A percentile compares a stretch with the other conserved stretches of the same genome.
phyloP scores from a whole-genome alignment of 2,113 vertebrate species.

The Eptesicus fuscus region DNA sequence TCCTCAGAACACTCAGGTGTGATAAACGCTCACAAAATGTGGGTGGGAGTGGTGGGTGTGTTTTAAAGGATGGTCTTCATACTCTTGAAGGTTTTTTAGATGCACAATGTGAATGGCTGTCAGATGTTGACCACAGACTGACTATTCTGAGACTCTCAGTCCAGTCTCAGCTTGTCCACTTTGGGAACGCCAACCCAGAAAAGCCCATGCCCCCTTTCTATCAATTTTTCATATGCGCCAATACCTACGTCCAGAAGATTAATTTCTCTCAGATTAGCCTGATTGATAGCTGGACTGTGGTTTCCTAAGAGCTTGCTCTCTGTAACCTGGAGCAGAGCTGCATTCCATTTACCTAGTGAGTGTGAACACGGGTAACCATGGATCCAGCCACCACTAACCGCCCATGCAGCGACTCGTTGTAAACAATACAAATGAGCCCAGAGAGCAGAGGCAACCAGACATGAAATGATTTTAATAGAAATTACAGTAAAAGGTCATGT shows the following conservation, averaged over 20 bases:
- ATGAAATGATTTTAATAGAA: slow-evolving; percentile 89
- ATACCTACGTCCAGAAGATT: slow-evolving; percentile 82
- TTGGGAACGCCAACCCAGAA: slow-evolving; percentile 64
- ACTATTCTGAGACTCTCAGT: slow-evolving; percentile 37
- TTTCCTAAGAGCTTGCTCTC: slow-evolving; percentile 83
- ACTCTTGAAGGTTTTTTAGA: slow-evolving; percentile 66
- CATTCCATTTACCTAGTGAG: slow-evolving; percentile 87
- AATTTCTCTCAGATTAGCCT: slow-evolving; percentile 86
- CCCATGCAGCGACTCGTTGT: slow-evolving; percentile 85
- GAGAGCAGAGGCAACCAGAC: slow-evolving; percentile 86
- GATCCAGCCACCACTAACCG: slow-evolving; percentile 85
- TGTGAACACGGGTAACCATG: slow-evolving; percentile 89
- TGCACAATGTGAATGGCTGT: slow-evolving; percentile 71
- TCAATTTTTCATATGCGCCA: slow-evolving; percentile 80
- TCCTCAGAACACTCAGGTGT: slow-evolving; percentile 71
- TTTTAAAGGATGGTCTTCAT: slow-evolving; percentile 72
- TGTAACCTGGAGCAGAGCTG: slow-evolving; percentile 82
- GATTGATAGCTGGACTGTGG: slow-evolving; percentile 85
- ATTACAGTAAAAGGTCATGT: slow-evolving; percentile 88
- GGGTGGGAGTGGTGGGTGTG: neutral
- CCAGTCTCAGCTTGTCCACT: slow-evolving; percentile 67
- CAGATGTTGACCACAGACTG: slow-evolving; percentile 69
- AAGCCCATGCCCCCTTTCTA: slow-evolving; percentile 69
- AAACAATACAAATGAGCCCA: slow-evolving; percentile 88
- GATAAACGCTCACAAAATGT: slow-evolving; percentile 62